Evolutionary conservation across 1,140 invertebrate genomes (phyloP), one percentile per base, ranked within the genome.

Genomic region (Catajapyx aquilonaris): DNA sequence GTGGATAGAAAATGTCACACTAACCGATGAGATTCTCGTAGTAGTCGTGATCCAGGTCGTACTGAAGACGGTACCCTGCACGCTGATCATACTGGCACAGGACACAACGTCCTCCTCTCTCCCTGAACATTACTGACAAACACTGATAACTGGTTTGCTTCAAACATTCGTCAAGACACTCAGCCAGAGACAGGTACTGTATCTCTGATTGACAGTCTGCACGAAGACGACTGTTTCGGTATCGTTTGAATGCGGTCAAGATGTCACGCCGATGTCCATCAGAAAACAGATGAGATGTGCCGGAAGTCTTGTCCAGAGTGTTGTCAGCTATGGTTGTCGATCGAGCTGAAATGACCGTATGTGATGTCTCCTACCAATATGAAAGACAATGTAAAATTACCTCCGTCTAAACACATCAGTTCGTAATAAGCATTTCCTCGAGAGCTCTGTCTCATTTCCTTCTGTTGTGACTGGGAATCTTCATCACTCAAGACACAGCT

Each of bases 11-110:
- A 28, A 7, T 18, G 20, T 36, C 21, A 47, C 49, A 77, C 78
- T 73, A 65, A 86, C 81, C 75, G 76, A 81, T 81, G 17, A 84
- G 62, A 61, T 83, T 85, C 56, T 88, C 83, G 50, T 86, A 90
- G 53, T 86, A 87, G 59, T 87, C 81, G 55, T 81, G 86, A 54
- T 85, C 80, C 1, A 78, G 75, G 54, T 88, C 83, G 49, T 84
- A 85, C 39, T 86, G 76, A 36, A 87, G 73, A 39, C 80, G 64
- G 64, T 81, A 78, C n/a, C 80, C 80, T 49, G 85, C 81, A 38
- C 76, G 69, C 54, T 83, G 78, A 57, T 83, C 84, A 53, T 77
- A 86, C 49, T 79, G 66, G 48, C 80, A 83, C 17, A 88, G 65
- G 22, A 81, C 66, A 52, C 85, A 90, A 19, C 74, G 80, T 40